A percentile compares a stretch with the other conserved stretches of the same genome.
Conservation (phyloP, 2,113 vertebrate genomes). For the Spermophilus dauricus region DNA sequence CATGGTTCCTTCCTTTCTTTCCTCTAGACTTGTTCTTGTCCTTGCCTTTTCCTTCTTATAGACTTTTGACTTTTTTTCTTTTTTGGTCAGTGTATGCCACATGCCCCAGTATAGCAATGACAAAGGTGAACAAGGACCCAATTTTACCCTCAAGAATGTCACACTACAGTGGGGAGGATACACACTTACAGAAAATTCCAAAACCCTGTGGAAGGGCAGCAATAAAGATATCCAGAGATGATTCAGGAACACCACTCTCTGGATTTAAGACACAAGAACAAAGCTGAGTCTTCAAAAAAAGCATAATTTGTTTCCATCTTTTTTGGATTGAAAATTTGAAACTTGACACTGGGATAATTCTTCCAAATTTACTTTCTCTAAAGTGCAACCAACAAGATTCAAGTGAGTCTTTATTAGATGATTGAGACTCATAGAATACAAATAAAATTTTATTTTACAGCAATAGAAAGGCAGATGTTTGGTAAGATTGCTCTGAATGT, state of each 20-base stretch:
- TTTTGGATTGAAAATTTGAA: not conserved
- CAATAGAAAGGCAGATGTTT: not conserved
- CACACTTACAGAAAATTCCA: not conserved
- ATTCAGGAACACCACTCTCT: not conserved
- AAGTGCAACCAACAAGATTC: not conserved
- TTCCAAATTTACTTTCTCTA: not conserved
- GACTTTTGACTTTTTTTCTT: not conserved
- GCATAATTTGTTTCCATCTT: not conserved
- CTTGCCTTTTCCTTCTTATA: not conserved
- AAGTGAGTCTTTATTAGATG: not conserved
- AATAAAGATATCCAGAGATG: not conserved
- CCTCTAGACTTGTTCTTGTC: not conserved
- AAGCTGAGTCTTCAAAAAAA: not conserved
- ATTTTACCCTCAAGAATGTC: not conserved
- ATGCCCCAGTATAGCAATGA: not conserved
- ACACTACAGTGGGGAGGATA: not conserved
- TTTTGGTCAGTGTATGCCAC: not conserved
- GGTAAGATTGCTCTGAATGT: not conserved
- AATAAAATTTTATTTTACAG: not conserved
- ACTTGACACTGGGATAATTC: not conserved
- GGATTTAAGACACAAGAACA: not conserved
- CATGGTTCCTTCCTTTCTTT: not conserved
- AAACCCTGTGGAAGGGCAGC: fast-evolving
- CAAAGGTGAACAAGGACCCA: not conserved
- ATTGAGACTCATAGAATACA: not conserved